phyloP scores from a whole-genome alignment of 2,113 vertebrate species.

The Steatornis caripensis region DNA sequence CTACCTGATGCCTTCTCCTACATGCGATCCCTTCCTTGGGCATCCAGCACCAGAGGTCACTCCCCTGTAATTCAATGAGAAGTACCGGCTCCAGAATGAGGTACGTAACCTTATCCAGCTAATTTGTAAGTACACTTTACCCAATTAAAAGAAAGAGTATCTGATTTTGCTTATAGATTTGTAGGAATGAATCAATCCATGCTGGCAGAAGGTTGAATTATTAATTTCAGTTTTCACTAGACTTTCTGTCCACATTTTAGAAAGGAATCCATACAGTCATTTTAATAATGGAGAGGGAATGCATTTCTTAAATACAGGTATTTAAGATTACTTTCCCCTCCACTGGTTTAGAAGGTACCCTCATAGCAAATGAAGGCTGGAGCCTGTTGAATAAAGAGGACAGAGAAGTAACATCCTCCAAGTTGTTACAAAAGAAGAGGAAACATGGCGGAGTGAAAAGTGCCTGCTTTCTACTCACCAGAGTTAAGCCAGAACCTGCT shows the following conservation, averaged over 20 bases:
- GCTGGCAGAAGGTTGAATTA: neutral
- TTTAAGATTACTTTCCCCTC: neutral
- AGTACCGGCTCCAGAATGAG: neutral
- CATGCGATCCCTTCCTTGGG: neutral
- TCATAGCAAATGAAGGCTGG: slow-evolving; percentile 28
- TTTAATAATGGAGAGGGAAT: neutral
- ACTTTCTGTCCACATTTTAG: slow-evolving; percentile 20
- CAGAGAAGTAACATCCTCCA: neutral
- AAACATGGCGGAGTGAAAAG: neutral
- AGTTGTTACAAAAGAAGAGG: neutral
- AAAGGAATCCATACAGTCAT: neutral
- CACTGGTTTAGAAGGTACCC: neutral
- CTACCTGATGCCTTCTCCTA: neutral
- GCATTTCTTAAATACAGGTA: neutral
- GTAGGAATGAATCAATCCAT: neutral
- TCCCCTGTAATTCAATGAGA: neutral
- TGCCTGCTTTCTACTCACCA: neutral
- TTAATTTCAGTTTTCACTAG: neutral
- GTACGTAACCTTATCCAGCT: neutral
- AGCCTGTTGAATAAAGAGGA: slow-evolving; percentile 29
- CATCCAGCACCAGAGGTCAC: neutral
- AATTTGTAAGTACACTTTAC: neutral
- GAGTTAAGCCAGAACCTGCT: neutral
- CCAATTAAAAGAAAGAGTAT: neutral
- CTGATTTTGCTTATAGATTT: neutral